Percentiles rank a stretch among this genome's conserved stretches.
These are phyloP conservation scores for Pristionchus japonicus DNA, from an alignment of 2,888 invertebrate species.

Conservation along the genomic window DNA sequence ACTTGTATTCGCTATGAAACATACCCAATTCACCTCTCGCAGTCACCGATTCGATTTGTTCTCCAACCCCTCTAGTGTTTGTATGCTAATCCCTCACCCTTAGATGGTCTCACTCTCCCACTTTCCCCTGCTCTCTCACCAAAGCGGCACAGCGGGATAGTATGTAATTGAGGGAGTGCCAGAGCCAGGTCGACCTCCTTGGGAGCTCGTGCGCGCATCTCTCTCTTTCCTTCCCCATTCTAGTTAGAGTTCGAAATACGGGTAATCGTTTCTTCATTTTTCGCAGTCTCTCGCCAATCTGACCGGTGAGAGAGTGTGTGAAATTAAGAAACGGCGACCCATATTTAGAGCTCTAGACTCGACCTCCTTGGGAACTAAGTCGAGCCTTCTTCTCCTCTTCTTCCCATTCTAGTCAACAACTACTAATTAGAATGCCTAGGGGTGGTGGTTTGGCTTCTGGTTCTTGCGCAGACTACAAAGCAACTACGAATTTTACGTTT, in stretches of 20 bases:
- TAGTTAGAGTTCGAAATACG: too few species aligned
- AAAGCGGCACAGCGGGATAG: too few species aligned
- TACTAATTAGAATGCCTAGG: background rate
- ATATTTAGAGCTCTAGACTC: too few species aligned
- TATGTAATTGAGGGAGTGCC: too few species aligned
- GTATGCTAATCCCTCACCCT: background rate
- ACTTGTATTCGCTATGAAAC: background rate
- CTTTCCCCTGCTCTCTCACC: background rate
- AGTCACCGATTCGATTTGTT: background rate
- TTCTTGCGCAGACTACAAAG: background rate
- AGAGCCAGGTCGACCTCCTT: too few species aligned
- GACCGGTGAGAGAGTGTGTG: too few species aligned
- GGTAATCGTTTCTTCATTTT: background rate
- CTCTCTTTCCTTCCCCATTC: too few species aligned
- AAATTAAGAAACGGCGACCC: too few species aligned
- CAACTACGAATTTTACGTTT: too few species aligned
- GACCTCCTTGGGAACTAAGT: background rate
- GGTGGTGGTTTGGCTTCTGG: background rate
- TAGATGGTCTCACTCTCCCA: background rate
- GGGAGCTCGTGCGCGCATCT: too few species aligned
- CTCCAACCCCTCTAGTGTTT: background rate
- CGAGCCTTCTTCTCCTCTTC: background rate
- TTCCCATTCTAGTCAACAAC: background rate
- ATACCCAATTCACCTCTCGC: background rate
- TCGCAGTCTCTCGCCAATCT: background rate